Percentiles rank a stretch among this genome's conserved stretches.
These are phyloP conservation scores for Aphidoletes aphidimyza DNA, from an alignment of 2,888 invertebrate genomes.

Conservation along the genomic window DNA sequence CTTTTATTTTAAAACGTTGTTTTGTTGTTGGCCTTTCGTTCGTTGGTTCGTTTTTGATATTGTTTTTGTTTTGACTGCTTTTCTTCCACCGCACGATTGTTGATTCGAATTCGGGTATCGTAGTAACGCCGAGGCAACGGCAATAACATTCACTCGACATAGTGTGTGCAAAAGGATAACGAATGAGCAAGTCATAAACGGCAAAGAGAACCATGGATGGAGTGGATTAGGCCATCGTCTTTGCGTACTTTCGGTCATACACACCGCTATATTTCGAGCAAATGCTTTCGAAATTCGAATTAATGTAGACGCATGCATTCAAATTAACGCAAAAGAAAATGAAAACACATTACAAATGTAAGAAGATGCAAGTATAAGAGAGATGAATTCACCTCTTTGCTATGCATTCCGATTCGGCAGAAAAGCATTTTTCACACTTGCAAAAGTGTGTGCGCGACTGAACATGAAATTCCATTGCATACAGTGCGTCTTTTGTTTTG, in stretches of 20 bases:
- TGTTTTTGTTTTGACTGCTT: conserved; percentile 30
- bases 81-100: background rate
- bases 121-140: background rate
- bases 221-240: background rate
- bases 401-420: conserved; percentile 20
- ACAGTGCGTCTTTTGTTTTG: background rate
- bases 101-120: conserved; percentile 39
- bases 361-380: no score
- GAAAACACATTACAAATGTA: no score
- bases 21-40: background rate
- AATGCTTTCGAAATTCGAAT: background rate
- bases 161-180: background rate
- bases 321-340: background rate
- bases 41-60: background rate
- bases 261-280: background rate
- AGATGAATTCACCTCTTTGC: background rate
- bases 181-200: background rate
- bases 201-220: background rate
- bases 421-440: conserved; percentile 52
- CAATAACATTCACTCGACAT: background rate
- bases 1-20: background rate
- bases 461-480: conserved; percentile 15
- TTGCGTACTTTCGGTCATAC: background rate
- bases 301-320: conserved; percentile 11
- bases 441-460: background rate